phyloP scores from a whole-genome alignment of 2,797 vertebrate species.

The Enteromius viviparus region DNA sequence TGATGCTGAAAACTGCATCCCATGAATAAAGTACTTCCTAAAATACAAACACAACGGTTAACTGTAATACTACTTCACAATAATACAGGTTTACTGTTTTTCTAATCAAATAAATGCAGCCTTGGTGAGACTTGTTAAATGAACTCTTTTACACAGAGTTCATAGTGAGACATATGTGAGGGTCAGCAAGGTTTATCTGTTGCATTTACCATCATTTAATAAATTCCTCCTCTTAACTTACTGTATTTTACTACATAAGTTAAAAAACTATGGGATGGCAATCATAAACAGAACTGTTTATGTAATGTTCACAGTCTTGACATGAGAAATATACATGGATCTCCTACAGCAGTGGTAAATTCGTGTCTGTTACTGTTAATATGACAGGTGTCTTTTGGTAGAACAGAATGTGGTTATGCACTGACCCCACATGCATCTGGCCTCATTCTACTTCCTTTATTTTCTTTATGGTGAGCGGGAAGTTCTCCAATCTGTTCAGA shows the following conservation, averaged over 20 bases:
- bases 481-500: neutral
- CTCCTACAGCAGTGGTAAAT: neutral
- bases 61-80: neutral
- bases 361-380: neutral
- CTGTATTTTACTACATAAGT: conserved; percentile 1
- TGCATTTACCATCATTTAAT: neutral
- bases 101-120: neutral
- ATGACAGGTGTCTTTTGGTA: neutral
- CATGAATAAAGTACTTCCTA: neutral
- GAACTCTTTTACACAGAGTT: neutral
- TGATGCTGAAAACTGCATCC: neutral
- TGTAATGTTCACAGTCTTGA: neutral
- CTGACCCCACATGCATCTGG: neutral
- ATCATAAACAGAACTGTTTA: neutral
- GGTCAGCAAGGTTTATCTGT: neutral
- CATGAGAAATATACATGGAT: neutral
- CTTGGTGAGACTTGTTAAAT: neutral
- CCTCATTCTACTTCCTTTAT: neutral
- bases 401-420: neutral
- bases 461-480: neutral
- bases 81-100: neutral
- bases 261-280: neutral
- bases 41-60: neutral
- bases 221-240: neutral
- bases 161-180: neutral